A percentile compares a stretch with the other conserved stretches of the same genome.
These are phyloP conservation scores for Hirtodrosophila histrioides DNA, from an alignment of 2,888 invertebrate species.

Conservation along the genomic window DNA sequence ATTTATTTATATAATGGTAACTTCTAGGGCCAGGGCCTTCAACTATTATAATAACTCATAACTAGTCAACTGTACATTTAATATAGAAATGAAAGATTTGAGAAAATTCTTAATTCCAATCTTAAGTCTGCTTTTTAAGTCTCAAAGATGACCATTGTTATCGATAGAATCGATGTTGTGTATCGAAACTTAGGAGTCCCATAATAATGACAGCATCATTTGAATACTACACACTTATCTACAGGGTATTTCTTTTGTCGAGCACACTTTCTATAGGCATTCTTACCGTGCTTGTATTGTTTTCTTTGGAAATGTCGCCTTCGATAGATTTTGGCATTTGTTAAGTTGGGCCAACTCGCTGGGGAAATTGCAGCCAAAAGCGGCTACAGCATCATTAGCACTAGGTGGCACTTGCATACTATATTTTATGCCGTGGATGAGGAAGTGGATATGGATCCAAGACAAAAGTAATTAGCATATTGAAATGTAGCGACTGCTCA, in stretches of 20 bases:
- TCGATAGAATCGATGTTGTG: too few species aligned
- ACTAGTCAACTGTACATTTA: too few species aligned
- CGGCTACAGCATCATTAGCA: constrained; percentile 57
- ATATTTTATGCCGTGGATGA: constrained; percentile 6
- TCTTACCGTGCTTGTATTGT: constrained; percentile 6
- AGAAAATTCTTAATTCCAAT: too few species aligned
- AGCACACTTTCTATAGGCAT: not conserved
- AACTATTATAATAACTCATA: too few species aligned
- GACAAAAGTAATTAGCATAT: constrained; percentile 72
- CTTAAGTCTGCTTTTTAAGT: too few species aligned
- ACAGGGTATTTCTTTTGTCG: constrained; percentile 1
- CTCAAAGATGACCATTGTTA: too few species aligned
- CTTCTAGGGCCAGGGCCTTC: too few species aligned
- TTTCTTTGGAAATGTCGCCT: constrained; percentile 72
- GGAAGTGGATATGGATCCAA: not conserved
- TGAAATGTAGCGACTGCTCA: constrained; percentile 52
- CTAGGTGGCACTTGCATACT: constrained; percentile 37
- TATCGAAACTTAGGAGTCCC: too few species aligned
- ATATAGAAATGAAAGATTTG: too few species aligned
- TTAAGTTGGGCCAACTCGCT: constrained; percentile 62
- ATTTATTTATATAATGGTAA: too few species aligned
- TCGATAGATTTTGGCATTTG: constrained; percentile 82
- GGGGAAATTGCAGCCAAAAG: constrained; percentile 68
- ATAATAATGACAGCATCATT: too few species aligned
- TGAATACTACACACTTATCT: too few species aligned